phyloP scores from a whole-genome alignment of 2,113 vertebrate species.

The Tachycineta bicolor region DNA sequence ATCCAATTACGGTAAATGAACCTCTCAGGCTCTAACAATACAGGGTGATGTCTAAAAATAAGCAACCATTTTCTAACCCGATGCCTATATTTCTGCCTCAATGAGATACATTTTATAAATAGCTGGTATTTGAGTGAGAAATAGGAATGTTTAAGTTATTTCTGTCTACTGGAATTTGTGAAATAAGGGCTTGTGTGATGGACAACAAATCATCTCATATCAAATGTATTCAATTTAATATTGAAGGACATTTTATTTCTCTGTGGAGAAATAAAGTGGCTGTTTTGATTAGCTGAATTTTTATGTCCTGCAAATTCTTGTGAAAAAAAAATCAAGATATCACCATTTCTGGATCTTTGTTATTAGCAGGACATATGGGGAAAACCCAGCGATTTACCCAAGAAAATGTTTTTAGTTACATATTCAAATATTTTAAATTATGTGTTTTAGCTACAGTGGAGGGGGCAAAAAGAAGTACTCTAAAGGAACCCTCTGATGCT shows the following conservation, averaged over 20 bases:
- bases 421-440: neutral
- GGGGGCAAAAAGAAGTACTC: neutral
- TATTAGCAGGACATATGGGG: neutral
- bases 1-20: conserved; percentile 21
- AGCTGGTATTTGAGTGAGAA: neutral
- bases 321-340: neutral
- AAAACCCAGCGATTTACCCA: neutral
- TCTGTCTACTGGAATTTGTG: neutral
- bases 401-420: neutral
- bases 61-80: neutral
- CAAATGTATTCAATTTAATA: neutral
- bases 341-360: neutral
- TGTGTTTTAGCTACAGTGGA: neutral
- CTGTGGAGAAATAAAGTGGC: neutral
- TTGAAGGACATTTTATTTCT: neutral
- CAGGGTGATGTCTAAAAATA: conserved; percentile 41
- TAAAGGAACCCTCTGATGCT: neutral
- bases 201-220: neutral
- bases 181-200: neutral
- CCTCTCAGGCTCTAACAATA: neutral
- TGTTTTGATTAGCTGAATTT: neutral
- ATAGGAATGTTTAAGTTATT: conserved; percentile 5
- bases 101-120: conserved; percentile 16
- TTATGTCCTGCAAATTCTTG: neutral
- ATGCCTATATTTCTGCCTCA: neutral